phyloP scores from a whole-genome alignment of 2,797 vertebrate genomes.

The Enteromius fasciolatus region DNA sequence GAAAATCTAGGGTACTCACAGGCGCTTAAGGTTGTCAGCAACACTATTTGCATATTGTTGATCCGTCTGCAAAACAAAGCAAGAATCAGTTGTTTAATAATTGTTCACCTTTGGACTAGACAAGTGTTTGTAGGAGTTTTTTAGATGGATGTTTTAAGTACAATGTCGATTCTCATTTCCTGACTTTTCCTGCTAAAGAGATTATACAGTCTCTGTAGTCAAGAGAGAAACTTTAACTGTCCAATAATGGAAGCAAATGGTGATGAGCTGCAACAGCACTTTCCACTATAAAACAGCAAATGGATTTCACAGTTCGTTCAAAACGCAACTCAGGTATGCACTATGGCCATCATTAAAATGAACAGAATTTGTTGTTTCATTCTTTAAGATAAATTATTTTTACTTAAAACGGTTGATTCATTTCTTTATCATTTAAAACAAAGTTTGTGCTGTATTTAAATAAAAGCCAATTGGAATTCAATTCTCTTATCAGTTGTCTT shows the following conservation, averaged over 20 bases:
- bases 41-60: slow-evolving; percentile 89
- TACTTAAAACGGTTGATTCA: not conserved
- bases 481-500: not conserved
- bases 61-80: slow-evolving; percentile 82
- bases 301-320: not conserved
- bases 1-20: slow-evolving; percentile 81
- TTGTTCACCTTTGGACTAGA: not conserved
- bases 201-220: not conserved
- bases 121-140: not conserved
- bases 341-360: not conserved
- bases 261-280: not conserved
- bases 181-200: not conserved
- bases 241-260: slow-evolving; percentile 5
- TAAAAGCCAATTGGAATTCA: not conserved
- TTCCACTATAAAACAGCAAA: slow-evolving; percentile 14
- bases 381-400: not conserved
- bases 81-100: not conserved
- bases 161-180: not conserved
- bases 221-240: not conserved
- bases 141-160: not conserved
- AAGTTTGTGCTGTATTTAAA: not conserved
- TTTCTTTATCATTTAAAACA: not conserved
- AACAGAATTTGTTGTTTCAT: not conserved
- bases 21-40: slow-evolving; percentile 92
- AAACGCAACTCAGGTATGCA: not conserved